Base-by-base conservation (phyloP, 2,888 invertebrate genomes). In the Balanococcus diminutus region DNA sequence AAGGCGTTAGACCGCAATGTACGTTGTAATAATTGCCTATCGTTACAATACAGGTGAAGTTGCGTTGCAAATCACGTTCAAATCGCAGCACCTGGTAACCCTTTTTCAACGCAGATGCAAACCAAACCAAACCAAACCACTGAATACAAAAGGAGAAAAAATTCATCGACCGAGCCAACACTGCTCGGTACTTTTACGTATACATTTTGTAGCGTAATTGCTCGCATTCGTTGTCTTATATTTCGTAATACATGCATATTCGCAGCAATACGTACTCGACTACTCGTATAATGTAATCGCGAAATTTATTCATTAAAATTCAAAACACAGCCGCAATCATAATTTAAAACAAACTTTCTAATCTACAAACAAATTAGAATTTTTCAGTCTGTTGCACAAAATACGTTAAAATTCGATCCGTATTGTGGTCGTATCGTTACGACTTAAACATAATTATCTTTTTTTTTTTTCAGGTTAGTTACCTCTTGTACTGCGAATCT, bases 291-390 rank as follows among this genome's bases (percentile, higher is more conserved):
- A 75, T 32, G 75, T 75, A 75, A 75, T 75, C 32, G 75, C 22
- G 32, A 75, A 75, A 75, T 75, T 75, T 75, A 75, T 75, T 75
- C 75, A 75, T 75, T 75, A 75, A 75, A 75, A 75, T 75, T 75
- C 75, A 31, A 31, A 75, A 75, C 75, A 75, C 32, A 14, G 31
- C 75, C 75, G 32, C 32, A 75, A 75, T 75, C 75, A 75, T 75
- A 75, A 75, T 75, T 75, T 32, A 75, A 75, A 75, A 75, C 75
- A 75, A 75, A 75, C 75, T 75, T 75, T 75, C 75, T 75, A 32
- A 75, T 75, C 75, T 75, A 32, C 32, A 32, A 32, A 75, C 32
- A 75, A 75, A 75, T 75, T 75, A 75, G 31, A 32, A 75, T 75
- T 75, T 75, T 75, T 75, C 75, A 75, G 75, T 75, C 75, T 75